These are phyloP conservation scores for Tamandua tetradactyla DNA, from an alignment of 2,797 vertebrate species.

Conservation along the genomic window DNA sequence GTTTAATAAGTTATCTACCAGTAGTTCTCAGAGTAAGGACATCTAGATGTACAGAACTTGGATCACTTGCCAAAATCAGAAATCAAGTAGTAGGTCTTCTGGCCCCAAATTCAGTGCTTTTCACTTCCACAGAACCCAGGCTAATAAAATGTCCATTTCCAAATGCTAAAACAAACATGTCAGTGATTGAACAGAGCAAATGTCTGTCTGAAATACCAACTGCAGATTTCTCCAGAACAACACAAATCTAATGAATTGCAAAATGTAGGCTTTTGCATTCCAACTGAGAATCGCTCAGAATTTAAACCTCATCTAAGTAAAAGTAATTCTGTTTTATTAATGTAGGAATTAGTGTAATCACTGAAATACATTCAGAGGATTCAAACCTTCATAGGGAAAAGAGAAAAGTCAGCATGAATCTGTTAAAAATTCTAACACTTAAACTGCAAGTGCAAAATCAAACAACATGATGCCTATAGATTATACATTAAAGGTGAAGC, in stretches of 20 bases:
- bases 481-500: neutral
- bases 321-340: constrained; percentile 3
- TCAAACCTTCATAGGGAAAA: neutral
- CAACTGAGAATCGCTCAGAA: neutral
- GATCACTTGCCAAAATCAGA: neutral
- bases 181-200: rapidly evolving
- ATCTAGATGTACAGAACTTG: rapidly evolving
- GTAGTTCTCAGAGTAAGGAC: rapidly evolving
- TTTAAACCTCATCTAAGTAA: neutral
- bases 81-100: neutral
- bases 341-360: neutral
- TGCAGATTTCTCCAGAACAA: neutral
- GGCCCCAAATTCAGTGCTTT: neutral
- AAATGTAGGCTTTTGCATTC: constrained; percentile 3
- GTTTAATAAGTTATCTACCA: too few relatives aligned
- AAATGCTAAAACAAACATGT: neutral
- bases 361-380: neutral
- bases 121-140: neutral
- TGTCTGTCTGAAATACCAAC: neutral
- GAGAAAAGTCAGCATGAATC: neutral
- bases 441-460: neutral
- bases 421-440: neutral
- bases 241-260: neutral
- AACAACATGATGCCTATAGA: rapidly evolving
- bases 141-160: neutral